Conservation (phyloP, 2,888 invertebrate species). For the Hoplodrina ambigua region DNA sequence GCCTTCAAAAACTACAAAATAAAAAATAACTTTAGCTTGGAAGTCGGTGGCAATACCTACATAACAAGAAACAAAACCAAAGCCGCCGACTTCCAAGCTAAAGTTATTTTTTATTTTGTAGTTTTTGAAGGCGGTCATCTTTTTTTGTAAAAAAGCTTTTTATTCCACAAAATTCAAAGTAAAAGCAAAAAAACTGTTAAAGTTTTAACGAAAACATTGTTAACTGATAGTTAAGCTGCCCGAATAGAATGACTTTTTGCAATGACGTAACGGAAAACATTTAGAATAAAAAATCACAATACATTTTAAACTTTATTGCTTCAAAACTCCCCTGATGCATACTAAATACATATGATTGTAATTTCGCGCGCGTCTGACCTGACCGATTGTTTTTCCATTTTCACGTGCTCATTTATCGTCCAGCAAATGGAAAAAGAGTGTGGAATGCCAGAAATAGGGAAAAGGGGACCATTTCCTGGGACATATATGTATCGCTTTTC, state of each 20-base stretch:
- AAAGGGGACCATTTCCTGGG: conserved; percentile 22
- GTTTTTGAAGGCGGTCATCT: too few relatives aligned
- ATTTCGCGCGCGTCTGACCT: conserved; percentile 30
- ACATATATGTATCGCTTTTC: conserved; percentile 38
- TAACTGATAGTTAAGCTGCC: not conserved
- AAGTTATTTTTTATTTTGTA: too few relatives aligned
- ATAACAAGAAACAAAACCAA: too few relatives aligned
- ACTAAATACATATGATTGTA: conserved; percentile 31
- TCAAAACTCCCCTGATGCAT: not conserved
- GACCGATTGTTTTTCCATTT: conserved; percentile 40
- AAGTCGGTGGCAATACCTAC: too few relatives aligned
- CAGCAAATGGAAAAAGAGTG: conserved; percentile 14
- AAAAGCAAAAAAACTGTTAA: not conserved
- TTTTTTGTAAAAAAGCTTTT: too few relatives aligned
- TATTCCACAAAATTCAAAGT: not conserved
- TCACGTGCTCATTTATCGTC: conserved; percentile 20
- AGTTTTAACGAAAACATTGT: not conserved
- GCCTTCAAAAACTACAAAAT: too few relatives aligned
- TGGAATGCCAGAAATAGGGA: conserved; percentile 21
- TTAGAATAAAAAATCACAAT: not conserved
- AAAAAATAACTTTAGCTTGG: too few relatives aligned
- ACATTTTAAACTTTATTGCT: not conserved
- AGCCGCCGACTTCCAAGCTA: too few relatives aligned
- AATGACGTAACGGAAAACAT: not conserved
- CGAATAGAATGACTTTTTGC: not conserved